Base-by-base conservation (phyloP, 2,888 invertebrate species). In the Eupelmus urozonus region DNA sequence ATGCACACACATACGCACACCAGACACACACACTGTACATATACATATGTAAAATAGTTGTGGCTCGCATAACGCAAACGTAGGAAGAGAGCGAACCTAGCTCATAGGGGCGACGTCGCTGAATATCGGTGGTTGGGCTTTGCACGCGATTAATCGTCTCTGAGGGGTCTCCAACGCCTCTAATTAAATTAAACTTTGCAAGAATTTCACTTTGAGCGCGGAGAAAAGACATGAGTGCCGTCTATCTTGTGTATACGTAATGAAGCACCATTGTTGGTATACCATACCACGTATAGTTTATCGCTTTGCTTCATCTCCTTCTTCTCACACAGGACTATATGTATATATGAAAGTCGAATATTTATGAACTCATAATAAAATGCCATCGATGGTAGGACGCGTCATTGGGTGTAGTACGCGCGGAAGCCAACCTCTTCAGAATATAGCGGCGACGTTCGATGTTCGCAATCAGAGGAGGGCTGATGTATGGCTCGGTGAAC, bases 131-230 rank as follows among this genome's bases (percentile, higher is more conserved):
- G 53, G 53, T 51, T 16, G 45, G 13, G 45, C 45, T 4, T 34
- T 9, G 45, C n/a, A 18, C 45, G 40, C 42, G 63, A 80, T 71
- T 80, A 80, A 80, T 77, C 63, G 34, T 75, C 70, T 65, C 55
- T 57, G 23, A 16, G n/a, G n/a, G n/a, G n/a, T n/a, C 62, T 57
- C 13, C 7, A n/a, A n/a, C 5, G 40, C 40, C 57, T 65, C 72
- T 73, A 76, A 76, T 80, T 72, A 78, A 78, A 78, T 78, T 65
- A 59, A 78, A 80, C 69, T 78, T 70, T 23, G 63, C 76, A 80
- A 80, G 80, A 78, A 80, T 80, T 80, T 78, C 78, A 80, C 78
- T 80, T 76, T 69, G 70, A 57, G 18, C 51, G 49, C 40, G n/a
- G 57, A 49, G 25, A 42, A n/a, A 51, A 59, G 75, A 53, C 76